A percentile compares a stretch with the other conserved stretches of the same genome.
Evolutionary conservation across 2,113 vertebrate genomes (phyloP).

Genomic region (Zosterops hypoxanthus): DNA sequence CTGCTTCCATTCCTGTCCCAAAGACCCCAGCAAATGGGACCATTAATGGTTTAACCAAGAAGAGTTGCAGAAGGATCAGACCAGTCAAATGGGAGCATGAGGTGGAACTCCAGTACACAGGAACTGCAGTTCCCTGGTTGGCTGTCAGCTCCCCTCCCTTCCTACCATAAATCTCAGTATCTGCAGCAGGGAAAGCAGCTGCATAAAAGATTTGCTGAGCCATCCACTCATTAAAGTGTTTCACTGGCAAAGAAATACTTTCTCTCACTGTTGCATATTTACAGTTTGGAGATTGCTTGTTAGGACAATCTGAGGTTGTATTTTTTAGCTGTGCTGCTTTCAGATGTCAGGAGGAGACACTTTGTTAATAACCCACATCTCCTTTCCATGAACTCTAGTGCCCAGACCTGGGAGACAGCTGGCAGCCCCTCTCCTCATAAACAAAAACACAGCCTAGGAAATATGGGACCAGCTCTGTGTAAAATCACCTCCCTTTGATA

Average conservation of each 20-base stretch:
- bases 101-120: neutral
- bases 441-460: constrained; percentile 11
- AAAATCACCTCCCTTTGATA: constrained; percentile 31
- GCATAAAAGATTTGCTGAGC: constrained; percentile 46
- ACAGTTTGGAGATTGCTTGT: constrained; percentile 50
- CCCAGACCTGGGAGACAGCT: neutral
- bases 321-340: constrained; percentile 19
- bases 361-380: neutral
- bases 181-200: constrained; percentile 7
- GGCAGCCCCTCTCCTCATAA: neutral
- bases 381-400: neutral
- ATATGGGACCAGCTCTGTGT: neutral
- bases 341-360: neutral
- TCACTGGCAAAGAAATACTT: constrained; percentile 44
- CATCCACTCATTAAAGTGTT: constrained; percentile 56
- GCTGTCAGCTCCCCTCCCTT: neutral
- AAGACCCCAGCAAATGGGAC: neutral
- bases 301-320: constrained; percentile 25
- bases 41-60: neutral
- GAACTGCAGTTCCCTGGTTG: neutral
- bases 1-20: neutral
- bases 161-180: constrained; percentile 27
- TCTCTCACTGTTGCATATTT: constrained; percentile 49
- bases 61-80: neutral
- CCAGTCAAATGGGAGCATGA: neutral